Percentiles rank a stretch among this genome's conserved stretches.
Conservation (phyloP, 2,797 vertebrate genomes). For the Parauchenoglanis ngamensis region DNA sequence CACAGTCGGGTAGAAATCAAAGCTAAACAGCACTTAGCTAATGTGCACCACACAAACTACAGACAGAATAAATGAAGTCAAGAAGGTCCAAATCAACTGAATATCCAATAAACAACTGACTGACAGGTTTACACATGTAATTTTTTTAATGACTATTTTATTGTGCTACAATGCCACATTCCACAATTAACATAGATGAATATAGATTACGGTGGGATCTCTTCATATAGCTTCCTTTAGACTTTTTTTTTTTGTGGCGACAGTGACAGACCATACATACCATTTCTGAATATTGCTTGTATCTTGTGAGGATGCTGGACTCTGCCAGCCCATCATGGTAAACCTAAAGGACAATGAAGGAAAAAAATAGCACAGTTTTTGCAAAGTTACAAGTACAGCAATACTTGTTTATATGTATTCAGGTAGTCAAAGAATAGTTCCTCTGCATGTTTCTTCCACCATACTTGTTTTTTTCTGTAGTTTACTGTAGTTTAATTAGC, state of each 20-base stretch:
- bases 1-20: slow-evolving; percentile 11
- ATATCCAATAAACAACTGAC: slow-evolving; percentile 16
- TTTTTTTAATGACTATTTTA: background rate
- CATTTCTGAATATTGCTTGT: background rate
- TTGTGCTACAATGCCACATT: background rate
- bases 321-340: background rate
- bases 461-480: background rate
- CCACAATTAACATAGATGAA: background rate
- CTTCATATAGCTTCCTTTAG: background rate
- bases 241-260: background rate
- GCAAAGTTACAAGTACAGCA: background rate
- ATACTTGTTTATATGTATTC: background rate
- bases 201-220: background rate
- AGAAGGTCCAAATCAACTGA: slow-evolving; percentile 7
- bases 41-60: slow-evolving; percentile 1
- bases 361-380: background rate
- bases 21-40: slow-evolving; percentile 22
- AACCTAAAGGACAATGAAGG: slow-evolving; percentile 2
- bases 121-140: slow-evolving; percentile 8
- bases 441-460: background rate
- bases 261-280: slow-evolving; percentile 1
- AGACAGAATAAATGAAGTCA: slow-evolving; percentile 24
- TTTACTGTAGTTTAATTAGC: slow-evolving; percentile 12
- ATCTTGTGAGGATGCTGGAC: background rate
- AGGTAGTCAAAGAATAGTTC: background rate